Evolutionary conservation across 1,140 invertebrate species (phyloP).

Genomic region (Heliconius melpomene): DNA sequence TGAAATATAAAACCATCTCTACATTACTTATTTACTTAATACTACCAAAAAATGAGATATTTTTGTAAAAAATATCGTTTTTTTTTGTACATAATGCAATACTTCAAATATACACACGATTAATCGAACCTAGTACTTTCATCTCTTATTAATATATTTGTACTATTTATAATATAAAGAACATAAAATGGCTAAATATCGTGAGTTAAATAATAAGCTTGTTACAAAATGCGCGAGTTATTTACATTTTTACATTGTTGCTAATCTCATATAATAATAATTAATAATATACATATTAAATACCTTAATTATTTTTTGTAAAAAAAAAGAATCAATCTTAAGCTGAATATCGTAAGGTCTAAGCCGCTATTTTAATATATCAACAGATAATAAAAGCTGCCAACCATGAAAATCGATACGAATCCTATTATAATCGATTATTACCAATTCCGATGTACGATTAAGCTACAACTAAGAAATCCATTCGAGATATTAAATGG

Average conservation of each 20-base stretch:
- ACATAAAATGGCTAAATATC: slow-evolving; percentile 4
- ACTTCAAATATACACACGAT: slow-evolving; percentile 57
- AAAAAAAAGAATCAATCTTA: neutral
- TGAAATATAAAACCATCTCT: slow-evolving; percentile 66
- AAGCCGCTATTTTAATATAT: neutral
- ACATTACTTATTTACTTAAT: slow-evolving; percentile 43
- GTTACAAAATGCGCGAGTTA: slow-evolving; percentile 48
- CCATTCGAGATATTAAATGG: neutral
- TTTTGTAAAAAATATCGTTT: slow-evolving; percentile 72
- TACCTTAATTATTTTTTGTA: neutral
- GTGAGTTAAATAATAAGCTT: slow-evolving; percentile 58
- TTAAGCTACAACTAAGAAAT: neutral
- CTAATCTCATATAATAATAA: slow-evolving; percentile 8
- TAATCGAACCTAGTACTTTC: slow-evolving; percentile 32
- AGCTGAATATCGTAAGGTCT: slow-evolving; percentile 3
- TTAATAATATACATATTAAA: neutral
- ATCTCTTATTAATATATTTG: slow-evolving; percentile 68
- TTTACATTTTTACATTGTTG: slow-evolving; percentile 68
- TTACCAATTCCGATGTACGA: neutral
- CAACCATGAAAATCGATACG: neutral
- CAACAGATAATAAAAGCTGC: neutral
- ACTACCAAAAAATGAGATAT: slow-evolving; percentile 34
- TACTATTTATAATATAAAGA: slow-evolving; percentile 68
- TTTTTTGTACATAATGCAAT: slow-evolving; percentile 45
- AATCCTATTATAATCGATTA: neutral